Evolutionary conservation across 2,113 vertebrate species (phyloP), one percentile per base, ranked within the genome.

Genomic region (Forbesichthys agassizii): DNA sequence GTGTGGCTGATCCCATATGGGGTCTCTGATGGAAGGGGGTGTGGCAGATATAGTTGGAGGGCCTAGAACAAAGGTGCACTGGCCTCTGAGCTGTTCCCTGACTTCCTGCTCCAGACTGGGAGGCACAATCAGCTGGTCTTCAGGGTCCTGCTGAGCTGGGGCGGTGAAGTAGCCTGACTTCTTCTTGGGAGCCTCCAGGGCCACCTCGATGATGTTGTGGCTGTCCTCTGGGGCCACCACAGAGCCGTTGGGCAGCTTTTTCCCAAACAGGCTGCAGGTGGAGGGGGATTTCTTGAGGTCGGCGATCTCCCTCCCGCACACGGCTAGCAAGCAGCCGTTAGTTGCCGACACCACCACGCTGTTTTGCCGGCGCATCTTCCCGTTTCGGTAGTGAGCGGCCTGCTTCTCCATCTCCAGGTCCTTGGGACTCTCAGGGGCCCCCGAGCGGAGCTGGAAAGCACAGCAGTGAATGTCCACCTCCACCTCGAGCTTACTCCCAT

Each of bases 391-490:
- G 75, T 94, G 90, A 1, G 86, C 86, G 13, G 86, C 80, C 4
- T 84, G 88, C 67, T 85, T 89, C 62, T 90, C 86, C 5, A 79
- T 68, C 11, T 87, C 75, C 11, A 61, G 56, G 27, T 91, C 84
- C 67, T 85, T 89, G 46, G 79, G 62, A 61, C 79, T 90, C n/a
- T 88, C 84, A 0, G 88, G 71, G 48, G 71, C 69, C 16, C 81
- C 88, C 1, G 93, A 89, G 1, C 91, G 91, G 11, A 93, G 85
- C 49, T 93, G 92, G 76, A 94, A 94, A 77, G 92, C 93, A 79
- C 96, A 96, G 89, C 96, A 98, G 72, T 99, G 97, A 79, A 99
- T 97, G 74, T 99, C 97, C 13, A 97, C 97, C 80, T 97, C 96
- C 3, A 99, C 97, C 82, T 99, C 97, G n/a, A 98, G 89, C 86